These are phyloP conservation scores for Cyanoramphus novaezelandiae DNA, from an alignment of 2,113 vertebrate genomes.

Conservation along the genomic window DNA sequence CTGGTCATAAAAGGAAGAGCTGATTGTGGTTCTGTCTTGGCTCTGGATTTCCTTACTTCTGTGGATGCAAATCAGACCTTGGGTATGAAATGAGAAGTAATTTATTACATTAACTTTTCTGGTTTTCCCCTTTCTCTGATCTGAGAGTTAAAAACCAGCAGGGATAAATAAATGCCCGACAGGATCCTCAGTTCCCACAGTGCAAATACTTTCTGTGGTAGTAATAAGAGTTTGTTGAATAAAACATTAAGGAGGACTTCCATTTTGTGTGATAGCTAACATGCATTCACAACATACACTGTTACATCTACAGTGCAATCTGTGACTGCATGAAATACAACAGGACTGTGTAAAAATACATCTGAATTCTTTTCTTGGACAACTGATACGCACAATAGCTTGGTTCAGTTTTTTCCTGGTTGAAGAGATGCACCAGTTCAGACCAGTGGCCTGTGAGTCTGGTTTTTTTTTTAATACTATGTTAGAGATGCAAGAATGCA, in stretches of 20 bases:
- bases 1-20: slow-evolving; percentile 66
- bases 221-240: neutral
- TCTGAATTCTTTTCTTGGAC: neutral
- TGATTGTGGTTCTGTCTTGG: slow-evolving; percentile 40
- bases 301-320: neutral
- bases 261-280: neutral
- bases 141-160: neutral
- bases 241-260: neutral
- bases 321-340: neutral
- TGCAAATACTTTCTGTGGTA: neutral
- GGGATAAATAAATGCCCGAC: neutral
- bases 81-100: slow-evolving; percentile 9
- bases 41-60: slow-evolving; percentile 43
- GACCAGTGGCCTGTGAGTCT: neutral
- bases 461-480: neutral
- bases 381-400: neutral
- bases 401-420: neutral
- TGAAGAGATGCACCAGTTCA: slow-evolving; percentile 9
- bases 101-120: neutral
- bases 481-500: slow-evolving; percentile 47
- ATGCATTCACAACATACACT: neutral
- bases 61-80: slow-evolving; percentile 35
- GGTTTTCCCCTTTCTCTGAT: neutral
- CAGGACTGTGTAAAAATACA: neutral
- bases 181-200: neutral